A percentile compares a stretch with the other conserved stretches of the same genome.
Evolutionary conservation across 1,140 invertebrate genomes (phyloP).

Genomic region (Lepidurus arcticus): DNA sequence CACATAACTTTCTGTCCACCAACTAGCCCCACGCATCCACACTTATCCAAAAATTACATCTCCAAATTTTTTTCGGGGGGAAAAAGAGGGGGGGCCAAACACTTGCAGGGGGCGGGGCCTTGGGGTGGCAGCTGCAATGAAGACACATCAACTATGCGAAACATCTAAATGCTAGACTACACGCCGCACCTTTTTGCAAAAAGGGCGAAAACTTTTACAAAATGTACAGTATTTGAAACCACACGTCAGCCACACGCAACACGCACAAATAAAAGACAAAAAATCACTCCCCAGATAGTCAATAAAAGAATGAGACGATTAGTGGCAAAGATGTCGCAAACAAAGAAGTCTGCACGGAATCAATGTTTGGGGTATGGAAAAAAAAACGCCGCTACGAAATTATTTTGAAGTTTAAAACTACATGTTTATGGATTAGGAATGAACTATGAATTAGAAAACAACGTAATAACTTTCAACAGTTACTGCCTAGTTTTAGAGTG

Average conservation of each 20-base stretch:
- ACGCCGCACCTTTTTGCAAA: not conserved
- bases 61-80: not conserved
- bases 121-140: constrained; percentile 17
- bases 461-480: not conserved
- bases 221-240: constrained; percentile 6
- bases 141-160: not conserved
- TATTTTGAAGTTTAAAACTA: not conserved
- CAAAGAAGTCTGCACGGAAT: not conserved
- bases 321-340: not conserved
- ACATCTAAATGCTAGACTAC: constrained; percentile 4
- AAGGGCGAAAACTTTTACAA: constrained; percentile 10
- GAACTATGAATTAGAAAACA: constrained; percentile 2
- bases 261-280: not conserved
- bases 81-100: not conserved
- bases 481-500: constrained; percentile 1
- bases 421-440: not conserved
- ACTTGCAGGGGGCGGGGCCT: not conserved
- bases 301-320: not conserved
- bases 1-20: not conserved
- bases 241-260: not conserved
- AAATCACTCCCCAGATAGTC: not conserved
- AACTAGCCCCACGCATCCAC: constrained; percentile 4
- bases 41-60: not conserved
- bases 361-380: not conserved
- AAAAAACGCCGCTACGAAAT: not conserved